Base-by-base conservation (phyloP, 2,113 vertebrate species). In the Neotoma lepida region DNA sequence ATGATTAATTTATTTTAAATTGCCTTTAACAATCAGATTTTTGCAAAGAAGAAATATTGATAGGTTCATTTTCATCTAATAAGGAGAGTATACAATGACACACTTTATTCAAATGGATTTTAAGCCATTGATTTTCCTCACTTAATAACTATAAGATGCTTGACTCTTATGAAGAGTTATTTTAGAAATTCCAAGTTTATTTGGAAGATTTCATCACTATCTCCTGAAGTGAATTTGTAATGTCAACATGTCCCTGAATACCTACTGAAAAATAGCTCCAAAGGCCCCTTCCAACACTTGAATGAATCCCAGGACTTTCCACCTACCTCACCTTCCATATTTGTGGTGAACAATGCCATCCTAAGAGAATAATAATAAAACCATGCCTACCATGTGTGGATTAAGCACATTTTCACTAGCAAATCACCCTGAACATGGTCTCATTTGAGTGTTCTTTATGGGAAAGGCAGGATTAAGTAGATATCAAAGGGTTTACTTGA, bases 401-500 rank as follows among this genome's bases (percentile, higher is more conserved):
- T 95, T 93, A 71, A 73, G 92, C 96, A 96, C 95, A 96, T 89
- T 95, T 73, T 94, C 82, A 97, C 95, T 95, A 97, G 90, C 33
- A 94, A 91, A 89, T 95, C 64, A 0, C 91, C 96, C 97, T 97
- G 95, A 88, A 96, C 68, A 46, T 89, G 78, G 90, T 93, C 96
- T 97, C 93, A 66, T 97, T 96, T 93, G 3, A 41, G 49, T 88
- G 91, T 93, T 80, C 61, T 92, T 97, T 97, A 96, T 97, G 94
- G 97, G 89, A 96, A 95, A 97, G 95, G 93, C 88, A 96, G 39
- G 87, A 81, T 81, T 95, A 88, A 91, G 85, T 82, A 94, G 90
- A 96, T 97, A 44, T 85, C 58, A 63, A 63, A 85, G 14, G 1
- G 26, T 64, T 64, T 85, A 20, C 97, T 93, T 94, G 97, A 96